Conservation (phyloP, 1,140 invertebrate species). For the Goniozus legneri region DNA sequence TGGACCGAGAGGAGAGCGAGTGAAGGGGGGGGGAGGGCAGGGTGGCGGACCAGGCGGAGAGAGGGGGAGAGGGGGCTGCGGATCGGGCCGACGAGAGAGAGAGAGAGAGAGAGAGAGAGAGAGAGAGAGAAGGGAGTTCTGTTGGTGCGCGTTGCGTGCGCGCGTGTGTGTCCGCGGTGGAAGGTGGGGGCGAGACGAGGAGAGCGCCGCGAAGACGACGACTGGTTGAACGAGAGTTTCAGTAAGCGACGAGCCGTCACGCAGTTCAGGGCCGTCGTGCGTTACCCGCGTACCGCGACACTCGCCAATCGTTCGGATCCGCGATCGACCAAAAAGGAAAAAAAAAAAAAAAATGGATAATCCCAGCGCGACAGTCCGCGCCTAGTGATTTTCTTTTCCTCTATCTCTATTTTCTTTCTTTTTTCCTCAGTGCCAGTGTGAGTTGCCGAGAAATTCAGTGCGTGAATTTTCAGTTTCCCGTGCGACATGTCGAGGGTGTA, state of each 20-base stretch:
- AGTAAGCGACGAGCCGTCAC: constrained; percentile 52
- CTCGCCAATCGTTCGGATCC: too few relatives aligned
- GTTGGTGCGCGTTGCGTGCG: not conserved
- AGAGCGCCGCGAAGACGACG: constrained; percentile 13
- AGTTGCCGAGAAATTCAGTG: not conserved
- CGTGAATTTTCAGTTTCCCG: not conserved
- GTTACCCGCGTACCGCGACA: too few relatives aligned
- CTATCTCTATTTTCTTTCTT: not conserved
- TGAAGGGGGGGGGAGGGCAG: constrained; percentile 12
- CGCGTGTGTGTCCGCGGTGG: constrained; percentile 5
- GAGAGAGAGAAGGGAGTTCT: constrained; percentile 13
- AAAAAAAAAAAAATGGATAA: too few relatives aligned
- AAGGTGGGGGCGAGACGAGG: constrained; percentile 18
- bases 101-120: constrained; percentile 8
- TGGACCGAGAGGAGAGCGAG: constrained; percentile 17
- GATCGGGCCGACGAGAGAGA: constrained; percentile 10
- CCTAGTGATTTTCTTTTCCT: not conserved
- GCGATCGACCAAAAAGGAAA: too few relatives aligned
- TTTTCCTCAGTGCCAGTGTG: not conserved
- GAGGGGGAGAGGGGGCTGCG: not conserved
- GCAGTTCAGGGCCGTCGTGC: too few relatives aligned
- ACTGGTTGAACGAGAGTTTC: constrained; percentile 29
- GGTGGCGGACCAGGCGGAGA: constrained; percentile 23
- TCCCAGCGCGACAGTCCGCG: too few relatives aligned
- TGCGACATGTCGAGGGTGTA: not conserved